Evolutionary conservation across 2,888 invertebrate genomes (phyloP).

Genomic region (Limnephilus marmoratus): DNA sequence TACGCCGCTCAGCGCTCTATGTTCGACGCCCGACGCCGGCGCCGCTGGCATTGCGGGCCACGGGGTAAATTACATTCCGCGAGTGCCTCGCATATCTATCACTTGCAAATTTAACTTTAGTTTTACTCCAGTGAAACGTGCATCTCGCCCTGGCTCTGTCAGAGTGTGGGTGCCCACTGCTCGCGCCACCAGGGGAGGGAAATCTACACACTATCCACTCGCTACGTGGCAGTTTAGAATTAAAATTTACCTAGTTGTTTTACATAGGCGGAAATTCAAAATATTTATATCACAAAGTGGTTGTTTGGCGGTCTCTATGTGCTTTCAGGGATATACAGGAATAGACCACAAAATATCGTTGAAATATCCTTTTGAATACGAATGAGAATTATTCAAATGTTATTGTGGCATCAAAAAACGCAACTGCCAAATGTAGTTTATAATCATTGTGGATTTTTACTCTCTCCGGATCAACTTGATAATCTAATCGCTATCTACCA

Average conservation of each 20-base stretch:
- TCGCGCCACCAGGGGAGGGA: conserved; percentile 20
- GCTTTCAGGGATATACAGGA: too few species aligned
- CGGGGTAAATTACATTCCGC: conserved; percentile 75
- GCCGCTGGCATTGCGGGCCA: conserved; percentile 40
- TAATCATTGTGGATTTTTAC: too few species aligned
- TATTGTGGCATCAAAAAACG: too few species aligned
- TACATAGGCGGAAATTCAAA: background rate
- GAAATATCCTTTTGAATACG: too few species aligned
- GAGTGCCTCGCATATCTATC: conserved; percentile 78
- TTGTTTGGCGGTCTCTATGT: too few species aligned
- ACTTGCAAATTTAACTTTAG: conserved; percentile 79
- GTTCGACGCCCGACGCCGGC: conserved; percentile 6
- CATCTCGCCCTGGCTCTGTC: conserved; percentile 39
- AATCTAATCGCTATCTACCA: too few species aligned
- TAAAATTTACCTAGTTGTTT: background rate
- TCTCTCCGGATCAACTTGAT: too few species aligned
- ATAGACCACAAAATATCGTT: too few species aligned
- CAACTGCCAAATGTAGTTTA: too few species aligned
- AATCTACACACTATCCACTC: background rate
- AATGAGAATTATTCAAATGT: too few species aligned
- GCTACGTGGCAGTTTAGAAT: background rate
- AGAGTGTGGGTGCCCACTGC: conserved; percentile 18
- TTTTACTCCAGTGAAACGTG: conserved; percentile 67
- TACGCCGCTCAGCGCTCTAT: background rate
- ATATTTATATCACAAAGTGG: too few species aligned